phyloP scores from a whole-genome alignment of 2,888 invertebrate species.

The Harpalus rubripes region DNA sequence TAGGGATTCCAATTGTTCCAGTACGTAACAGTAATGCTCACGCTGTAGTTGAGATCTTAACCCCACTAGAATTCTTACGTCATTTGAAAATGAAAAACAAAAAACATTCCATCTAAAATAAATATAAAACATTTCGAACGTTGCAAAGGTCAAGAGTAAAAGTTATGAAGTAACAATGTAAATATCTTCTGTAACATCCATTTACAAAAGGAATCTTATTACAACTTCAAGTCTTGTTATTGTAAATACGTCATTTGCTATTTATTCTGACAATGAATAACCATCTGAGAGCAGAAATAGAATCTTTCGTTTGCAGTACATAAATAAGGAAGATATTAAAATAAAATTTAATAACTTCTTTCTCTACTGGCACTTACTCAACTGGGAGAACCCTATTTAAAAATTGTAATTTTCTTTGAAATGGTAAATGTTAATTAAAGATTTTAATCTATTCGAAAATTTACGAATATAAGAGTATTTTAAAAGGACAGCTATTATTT shows the following conservation, averaged over 20 bases:
- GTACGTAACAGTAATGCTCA: too few relatives aligned
- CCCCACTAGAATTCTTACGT: too few relatives aligned
- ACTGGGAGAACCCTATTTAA: background rate
- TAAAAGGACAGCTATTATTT: background rate
- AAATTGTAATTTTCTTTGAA: conserved; percentile 2
- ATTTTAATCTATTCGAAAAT: background rate
- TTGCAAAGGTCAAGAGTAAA: too few relatives aligned
- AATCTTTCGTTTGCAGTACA: background rate
- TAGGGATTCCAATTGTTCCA: too few relatives aligned
- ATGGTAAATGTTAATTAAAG: background rate
- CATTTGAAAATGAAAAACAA: too few relatives aligned
- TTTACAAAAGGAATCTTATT: background rate
- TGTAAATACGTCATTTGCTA: background rate
- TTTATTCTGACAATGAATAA: background rate
- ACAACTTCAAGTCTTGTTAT: background rate
- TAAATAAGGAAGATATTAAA: background rate
- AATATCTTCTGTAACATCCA: background rate
- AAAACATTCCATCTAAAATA: too few relatives aligned
- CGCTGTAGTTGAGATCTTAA: too few relatives aligned
- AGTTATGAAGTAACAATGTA: too few relatives aligned
- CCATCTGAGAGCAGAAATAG: background rate
- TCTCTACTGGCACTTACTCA: background rate
- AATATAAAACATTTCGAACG: too few relatives aligned
- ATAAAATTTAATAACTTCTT: background rate
- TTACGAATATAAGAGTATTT: background rate